These are phyloP conservation scores for Lutjanus campechanus DNA, from an alignment of 2,797 vertebrate species.

Conservation along the genomic window DNA sequence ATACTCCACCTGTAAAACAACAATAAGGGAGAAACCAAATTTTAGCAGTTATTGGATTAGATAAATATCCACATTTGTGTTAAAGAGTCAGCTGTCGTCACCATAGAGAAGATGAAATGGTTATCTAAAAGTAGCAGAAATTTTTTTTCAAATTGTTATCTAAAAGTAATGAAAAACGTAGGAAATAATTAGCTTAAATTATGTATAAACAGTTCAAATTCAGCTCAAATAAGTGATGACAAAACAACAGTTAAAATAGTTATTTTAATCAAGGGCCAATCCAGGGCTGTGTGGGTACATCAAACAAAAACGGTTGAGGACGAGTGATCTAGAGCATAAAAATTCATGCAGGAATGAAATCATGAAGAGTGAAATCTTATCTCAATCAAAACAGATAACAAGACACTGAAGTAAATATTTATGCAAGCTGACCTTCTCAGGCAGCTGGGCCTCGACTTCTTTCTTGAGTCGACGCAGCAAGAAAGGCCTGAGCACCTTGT, in stretches of 20 bases:
- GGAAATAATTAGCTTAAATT: no score
- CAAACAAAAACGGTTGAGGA: no score
- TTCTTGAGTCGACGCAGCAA: constrained; percentile 95
- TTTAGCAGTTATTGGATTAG: not conserved
- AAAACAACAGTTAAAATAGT: no score
- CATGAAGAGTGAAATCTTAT: fast-evolving
- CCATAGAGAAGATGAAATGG: not conserved
- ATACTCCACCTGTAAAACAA: constrained; percentile 90
- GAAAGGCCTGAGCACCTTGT: constrained; percentile 98
- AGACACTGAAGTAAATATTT: not conserved
- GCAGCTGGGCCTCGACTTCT: constrained; percentile 96
- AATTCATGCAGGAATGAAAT: not conserved
- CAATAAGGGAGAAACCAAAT: not conserved
- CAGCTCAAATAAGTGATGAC: no score
- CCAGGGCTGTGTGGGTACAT: no score
- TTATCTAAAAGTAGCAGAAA: no score
- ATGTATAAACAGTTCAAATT: no score
- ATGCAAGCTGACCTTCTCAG: constrained; percentile 84
- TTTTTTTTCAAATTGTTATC: no score
- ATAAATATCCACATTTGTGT: not conserved
- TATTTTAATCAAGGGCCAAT: no score
- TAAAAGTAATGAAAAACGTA: not conserved
- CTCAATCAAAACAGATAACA: not conserved
- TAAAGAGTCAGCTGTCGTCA: not conserved
- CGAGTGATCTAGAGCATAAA: no score